Evolutionary conservation across 2,888 invertebrate species (phyloP), one percentile per base, ranked within the genome.

Genomic region (Caenorhabditis sp.): DNA sequence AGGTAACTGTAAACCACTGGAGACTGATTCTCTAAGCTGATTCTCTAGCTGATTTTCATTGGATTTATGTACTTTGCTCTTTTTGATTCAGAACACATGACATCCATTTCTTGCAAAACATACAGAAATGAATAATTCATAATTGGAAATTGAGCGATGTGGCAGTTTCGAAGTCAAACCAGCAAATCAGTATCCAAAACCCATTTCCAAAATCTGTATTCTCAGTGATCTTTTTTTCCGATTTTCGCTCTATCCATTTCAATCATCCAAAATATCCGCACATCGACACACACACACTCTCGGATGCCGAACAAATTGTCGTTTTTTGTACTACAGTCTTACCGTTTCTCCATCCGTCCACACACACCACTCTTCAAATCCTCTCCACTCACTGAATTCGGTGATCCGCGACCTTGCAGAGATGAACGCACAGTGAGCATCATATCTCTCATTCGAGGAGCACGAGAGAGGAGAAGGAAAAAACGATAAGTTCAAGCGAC

Each of bases 261-360:
- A 24, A 31, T 56, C 16, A 26, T 44, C 22, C 14, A n/a, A 51
- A 38, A 72, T 72, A 54, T 74, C 68, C 68, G 22, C 54, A 35
- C 54, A 64, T 64, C 63, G 49, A 49, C 51, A 38, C 68, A 47
- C 66, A 31, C 59, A n/a, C 35, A 47, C 12, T 4, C 4, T 38
- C 38, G 38, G 38, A 68, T 58, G 47, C 56, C 68, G 41, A 76
- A 76, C 68, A 56, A 76, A 64, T 70, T 31, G 54, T 68, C 70
- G 70, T 63, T 79, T 79, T 79, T 79, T 79, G 79, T 70, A 70
- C 79, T 70, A 72, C 77, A 69, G 69, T 69, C 69, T 69, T 81
- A 56, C 31, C 64, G 80, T 68, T 58, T 58, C 35, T 49, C 49
- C 49, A 47, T 47, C 26, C 64, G 10, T n/a, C 56, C 49, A 49